Base-by-base conservation (phyloP, 1,140 invertebrate genomes). In the Drosophila sp. region DNA sequence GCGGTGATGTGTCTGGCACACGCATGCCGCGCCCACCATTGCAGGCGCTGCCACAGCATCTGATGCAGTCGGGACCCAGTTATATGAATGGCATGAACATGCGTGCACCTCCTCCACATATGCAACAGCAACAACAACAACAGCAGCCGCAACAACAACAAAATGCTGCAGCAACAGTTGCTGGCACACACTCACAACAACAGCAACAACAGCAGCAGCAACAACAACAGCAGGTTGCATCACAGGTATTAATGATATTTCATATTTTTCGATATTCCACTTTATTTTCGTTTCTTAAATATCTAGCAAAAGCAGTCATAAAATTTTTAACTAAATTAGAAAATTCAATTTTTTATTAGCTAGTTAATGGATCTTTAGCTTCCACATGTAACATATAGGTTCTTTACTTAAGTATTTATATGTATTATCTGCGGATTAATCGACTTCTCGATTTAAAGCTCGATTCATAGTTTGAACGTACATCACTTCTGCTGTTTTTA, bases 21-120 rank as follows among this genome's bases (percentile, higher is more conserved):
- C 89, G 90, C 14, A 89, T 91, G 79, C 89, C 78, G 38, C 76
- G 90, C 3, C 90, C 90, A 2, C 78, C 86, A 4, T 46, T 91
- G 9, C 84, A 90, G 71, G 51, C 76, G 2, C 16, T 91, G 75
- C 79, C 87, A 0, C 78, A 66, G 8, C 90, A 91, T 43, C 56
- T 83, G 69, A 86, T 91, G 83, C 61, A 63, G 5, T 57, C 72
- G 2, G 82, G 78, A n/a, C 70, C 76, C 13, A 71, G 79, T 48
- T 83, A 77, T n/a, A 62, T 73, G 43, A 91, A 90, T 36, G 84
- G 86, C 51, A 78, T 90, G 62, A 83, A 87, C n/a, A 75, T 78
- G 48, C 64, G 89, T 8, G 72, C 64, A 1, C 83, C 81, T n/a
- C 56, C 46, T n/a, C 82, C 78, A 0, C 89, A 71, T 25, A 43